These are phyloP conservation scores for Microcebus jonahi DNA, from an alignment of 2,113 vertebrate species.

Conservation along the genomic window DNA sequence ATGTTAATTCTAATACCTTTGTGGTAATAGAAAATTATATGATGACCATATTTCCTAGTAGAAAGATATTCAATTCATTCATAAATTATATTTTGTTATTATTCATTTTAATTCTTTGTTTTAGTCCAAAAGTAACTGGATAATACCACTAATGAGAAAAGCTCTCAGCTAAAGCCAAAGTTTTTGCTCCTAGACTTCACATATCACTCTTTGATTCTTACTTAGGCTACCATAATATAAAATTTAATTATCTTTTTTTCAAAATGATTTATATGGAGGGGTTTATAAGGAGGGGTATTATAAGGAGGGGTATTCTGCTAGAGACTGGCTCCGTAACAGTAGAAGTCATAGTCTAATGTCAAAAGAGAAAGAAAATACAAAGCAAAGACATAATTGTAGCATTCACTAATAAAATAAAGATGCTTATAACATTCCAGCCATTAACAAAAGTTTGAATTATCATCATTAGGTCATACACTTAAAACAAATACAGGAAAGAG, in stretches of 20 bases:
- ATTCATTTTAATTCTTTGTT: constrained; percentile 38
- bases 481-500: not conserved
- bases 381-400: not conserved
- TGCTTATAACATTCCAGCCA: not conserved
- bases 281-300: not conserved
- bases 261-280: not conserved
- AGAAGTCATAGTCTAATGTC: not conserved
- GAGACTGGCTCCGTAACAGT: not conserved
- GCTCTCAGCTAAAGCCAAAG: not conserved
- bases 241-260: not conserved
- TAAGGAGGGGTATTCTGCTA: not conserved
- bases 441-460: not conserved
- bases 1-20: not conserved
- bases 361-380: not conserved
- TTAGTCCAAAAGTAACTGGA: not conserved
- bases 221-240: not conserved
- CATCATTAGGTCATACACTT: not conserved
- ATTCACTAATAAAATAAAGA: constrained; percentile 3
- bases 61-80: not conserved
- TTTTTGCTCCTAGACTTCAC: not conserved
- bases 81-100: not conserved
- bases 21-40: constrained; percentile 17
- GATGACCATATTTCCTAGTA: not conserved
- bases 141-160: not conserved
- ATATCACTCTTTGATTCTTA: not conserved